Base-by-base conservation (phyloP, 2,113 vertebrate species). In the Otus sunia region DNA sequence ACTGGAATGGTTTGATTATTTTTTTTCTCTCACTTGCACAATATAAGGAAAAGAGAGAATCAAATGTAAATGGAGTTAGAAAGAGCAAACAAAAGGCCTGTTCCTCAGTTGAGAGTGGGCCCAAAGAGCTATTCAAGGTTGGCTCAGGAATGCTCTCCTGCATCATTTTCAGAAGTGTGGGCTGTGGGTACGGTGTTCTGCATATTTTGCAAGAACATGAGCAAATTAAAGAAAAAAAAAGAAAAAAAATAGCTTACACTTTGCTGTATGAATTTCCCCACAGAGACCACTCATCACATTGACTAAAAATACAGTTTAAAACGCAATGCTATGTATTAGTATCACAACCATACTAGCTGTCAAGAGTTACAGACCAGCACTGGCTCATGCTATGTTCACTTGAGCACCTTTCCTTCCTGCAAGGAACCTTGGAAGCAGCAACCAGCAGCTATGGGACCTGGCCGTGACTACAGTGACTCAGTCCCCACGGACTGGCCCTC, bases 381-480 rank as follows among this genome's bases (percentile, higher is more conserved):
- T 0, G 0, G 41, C 29, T 45, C 55, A n/a, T 47, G 50, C 29
- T 55, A 1, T 5, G 10, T 2, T 55, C 82, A 36, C 52, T 2
- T 34, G 20, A 83, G 53, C 49, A 64, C 8, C 36, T 9, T 19
- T 32, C 37, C 78, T 60, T 45, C 39, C 52, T 56, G 27, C 6
- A 41, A 41, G 39, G 39, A 41, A 41, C 39, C 39, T 41, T 41
- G 39, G 12, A 41, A 41, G 12, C 39, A 41, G 39, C 39, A 41
- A 36, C 60, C 10, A 76, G 75, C 56, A 77, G n/a, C 49, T 25
- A 2, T 10, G 32, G 58, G 71, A 64, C 16, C 69, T 34, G 74
- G n/a, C 53, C 10, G 5, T 8, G 49, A 10, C 36, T 12, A 21
- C 37, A 75, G 74, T 1, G 2, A 26, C 6, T 34, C 49, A 23